Evolutionary conservation across 2,888 invertebrate species (phyloP), one percentile per base, ranked within the genome.

Genomic region (Sinopyrophorus schimmeli): DNA sequence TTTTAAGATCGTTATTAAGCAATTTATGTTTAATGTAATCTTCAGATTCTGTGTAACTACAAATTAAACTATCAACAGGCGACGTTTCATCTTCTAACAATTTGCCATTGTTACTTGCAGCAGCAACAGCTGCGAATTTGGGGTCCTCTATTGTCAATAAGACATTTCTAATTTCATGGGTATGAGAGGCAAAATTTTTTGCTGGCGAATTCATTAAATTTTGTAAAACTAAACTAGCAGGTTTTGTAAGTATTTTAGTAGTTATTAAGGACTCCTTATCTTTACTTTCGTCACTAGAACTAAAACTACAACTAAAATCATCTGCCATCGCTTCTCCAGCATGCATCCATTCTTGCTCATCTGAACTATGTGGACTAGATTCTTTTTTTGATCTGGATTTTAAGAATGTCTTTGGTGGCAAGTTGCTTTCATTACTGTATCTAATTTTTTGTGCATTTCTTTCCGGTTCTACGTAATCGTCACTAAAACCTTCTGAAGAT

Each of bases 11-110:
- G 48, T 77, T 77, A n/a, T 74, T 44, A 11, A 46, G 30, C 47
- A 77, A 62, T 40, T 65, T 68, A 20, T 55, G 59, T 47, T 62
- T 63, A 7, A 56, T 47, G 9, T 78, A 76, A 47, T 80, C 80
- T 44, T 80, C 80, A 1, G 79, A 78, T 57, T 82, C 83, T 35
- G 82, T 82, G 6, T 80, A 82, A 61, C 84, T 84, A 21, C 82
- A 83, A 53, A 87, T 83, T 35, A 89, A 73, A 65, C 89, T 89
- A 60, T 89, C 89, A 0, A 88, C 87, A 7, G 91, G 91, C 0
- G 89, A 89, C 0, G 88, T 87, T 67, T 91, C 90, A 62, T 91
- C 90, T 55, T 89, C 89, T 17, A 91, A 75, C 18, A 90, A 72
- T 47, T 82, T 81, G 24, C 82, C 83, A 10, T 82, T 79, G 53